phyloP scores from a whole-genome alignment of 2,113 vertebrate genomes.

The Corapipo altera region DNA sequence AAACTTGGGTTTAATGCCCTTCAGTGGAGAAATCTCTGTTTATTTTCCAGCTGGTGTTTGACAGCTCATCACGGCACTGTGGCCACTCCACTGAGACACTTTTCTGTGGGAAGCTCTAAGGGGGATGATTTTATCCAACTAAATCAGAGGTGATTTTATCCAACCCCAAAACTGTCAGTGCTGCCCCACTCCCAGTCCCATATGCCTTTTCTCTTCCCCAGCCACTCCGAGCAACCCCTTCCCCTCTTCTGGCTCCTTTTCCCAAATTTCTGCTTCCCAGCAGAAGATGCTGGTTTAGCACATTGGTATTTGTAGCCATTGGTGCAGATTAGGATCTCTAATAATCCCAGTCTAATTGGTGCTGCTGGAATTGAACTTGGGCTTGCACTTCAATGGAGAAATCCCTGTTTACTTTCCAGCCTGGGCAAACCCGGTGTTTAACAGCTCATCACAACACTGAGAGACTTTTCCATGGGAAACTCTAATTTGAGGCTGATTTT shows the following conservation, averaged over 20 bases:
- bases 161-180: not conserved
- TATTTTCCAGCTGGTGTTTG: not conserved
- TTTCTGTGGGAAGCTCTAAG: not conserved
- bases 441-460: not conserved
- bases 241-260: not conserved
- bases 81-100: not conserved
- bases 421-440: not conserved
- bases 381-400: not conserved
- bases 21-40: not conserved
- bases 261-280: not conserved
- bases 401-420: not conserved
- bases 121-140: not conserved
- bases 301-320: not conserved
- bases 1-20: not conserved
- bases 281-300: too few species aligned
- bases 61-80: not conserved
- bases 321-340: not conserved
- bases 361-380: rapidly evolving
- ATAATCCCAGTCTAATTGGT: not conserved
- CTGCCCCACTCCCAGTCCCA: rapidly evolving
- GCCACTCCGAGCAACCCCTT: rapidly evolving
- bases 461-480: not conserved
- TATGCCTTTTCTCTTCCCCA: not conserved
- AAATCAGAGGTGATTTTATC: not conserved
- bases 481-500: not conserved